Evolutionary conservation across 1,140 invertebrate genomes (phyloP), one percentile per base, ranked within the genome.

Genomic region (Zaprionus ornatus): DNA sequence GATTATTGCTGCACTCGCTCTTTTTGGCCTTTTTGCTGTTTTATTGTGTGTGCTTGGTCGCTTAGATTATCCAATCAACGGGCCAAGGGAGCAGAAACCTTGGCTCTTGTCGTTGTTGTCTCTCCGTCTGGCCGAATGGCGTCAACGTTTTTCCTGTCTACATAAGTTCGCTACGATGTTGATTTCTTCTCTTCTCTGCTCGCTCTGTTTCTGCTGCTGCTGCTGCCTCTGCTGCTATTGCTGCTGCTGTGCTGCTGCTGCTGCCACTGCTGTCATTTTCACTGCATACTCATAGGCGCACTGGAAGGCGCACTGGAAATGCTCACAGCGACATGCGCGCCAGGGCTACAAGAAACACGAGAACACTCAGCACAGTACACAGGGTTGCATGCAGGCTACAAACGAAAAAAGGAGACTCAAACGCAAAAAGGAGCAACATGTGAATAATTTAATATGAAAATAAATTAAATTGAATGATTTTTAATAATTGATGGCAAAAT

Each of bases 231-330:
- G 25, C 74, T 66, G 48, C 52, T 72, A 57, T 56, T 67, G 64
- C 63, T 67, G 35, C 56, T 66, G 48, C n/a, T 50, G n/a, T 55
- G 57, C 42, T 52, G 32, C 50, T 57, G 19, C 55, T 66, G 71
- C 77, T 77, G 73, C 68, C 45, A 70, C 79, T 90, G 65, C 85
- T 87, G 84, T 88, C 84, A 88, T 84, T 86, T 90, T 90, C 86
- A 91, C 77, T 91, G 87, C 87, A 91, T 91, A 91, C 87, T 91
- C 76, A 87, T 91, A 71, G 82, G 87, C 80, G 52, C 70, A 70
- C 78, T 69, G 84, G 84, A 88, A 88, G 54, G 55, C 35, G 48
- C 69, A 60, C 57, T 80, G 80, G 81, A 91, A 78, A 45, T 54
- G 66, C 54, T 60, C 29, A 50, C 57, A 54, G 60, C 64, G 42